A percentile compares a stretch with the other conserved stretches of the same genome.
Evolutionary conservation across 2,113 vertebrate genomes (phyloP).

Genomic region (Okapia johnstoni): DNA sequence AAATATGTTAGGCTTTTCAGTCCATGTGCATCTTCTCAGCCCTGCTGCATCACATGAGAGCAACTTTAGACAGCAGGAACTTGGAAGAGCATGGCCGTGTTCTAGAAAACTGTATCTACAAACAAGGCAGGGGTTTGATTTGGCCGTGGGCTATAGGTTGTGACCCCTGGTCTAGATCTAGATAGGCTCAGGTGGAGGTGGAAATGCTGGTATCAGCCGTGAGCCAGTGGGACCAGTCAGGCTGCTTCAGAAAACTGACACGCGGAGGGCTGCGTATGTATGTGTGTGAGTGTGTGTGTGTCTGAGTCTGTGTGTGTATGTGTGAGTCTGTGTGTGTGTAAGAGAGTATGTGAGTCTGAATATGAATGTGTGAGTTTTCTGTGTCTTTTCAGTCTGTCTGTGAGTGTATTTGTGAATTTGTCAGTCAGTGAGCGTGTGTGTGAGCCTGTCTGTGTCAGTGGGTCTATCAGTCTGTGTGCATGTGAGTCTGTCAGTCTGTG

Average conservation of each 20-base stretch:
- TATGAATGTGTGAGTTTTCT: not conserved
- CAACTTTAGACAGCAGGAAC: not conserved
- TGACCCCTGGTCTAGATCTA: fast-evolving
- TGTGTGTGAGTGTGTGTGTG: not conserved
- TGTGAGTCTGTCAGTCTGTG: not conserved
- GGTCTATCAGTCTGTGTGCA: too few species aligned
- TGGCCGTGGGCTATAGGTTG: fast-evolving
- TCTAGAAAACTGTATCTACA: too few species aligned
- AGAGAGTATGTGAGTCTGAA: not conserved
- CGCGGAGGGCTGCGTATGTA: fast-evolving
- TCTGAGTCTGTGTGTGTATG: not conserved
- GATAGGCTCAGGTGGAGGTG: not conserved
- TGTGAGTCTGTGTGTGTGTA: not conserved
- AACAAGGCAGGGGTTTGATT: fast-evolving
- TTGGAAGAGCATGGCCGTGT: fast-evolving
- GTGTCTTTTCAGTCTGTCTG: not conserved
- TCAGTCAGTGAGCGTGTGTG: too few species aligned
- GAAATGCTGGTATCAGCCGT: fast-evolving
- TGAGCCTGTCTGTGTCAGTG: too few species aligned
- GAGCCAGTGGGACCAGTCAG: not conserved
- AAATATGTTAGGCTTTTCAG: not conserved
- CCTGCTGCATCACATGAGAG: not conserved
- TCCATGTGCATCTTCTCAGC: fast-evolving
- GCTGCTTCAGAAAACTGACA: not conserved
- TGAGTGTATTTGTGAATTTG: not conserved